Conservation (phyloP, 1,140 invertebrate genomes). For the Helicorthomorpha holstii region DNA sequence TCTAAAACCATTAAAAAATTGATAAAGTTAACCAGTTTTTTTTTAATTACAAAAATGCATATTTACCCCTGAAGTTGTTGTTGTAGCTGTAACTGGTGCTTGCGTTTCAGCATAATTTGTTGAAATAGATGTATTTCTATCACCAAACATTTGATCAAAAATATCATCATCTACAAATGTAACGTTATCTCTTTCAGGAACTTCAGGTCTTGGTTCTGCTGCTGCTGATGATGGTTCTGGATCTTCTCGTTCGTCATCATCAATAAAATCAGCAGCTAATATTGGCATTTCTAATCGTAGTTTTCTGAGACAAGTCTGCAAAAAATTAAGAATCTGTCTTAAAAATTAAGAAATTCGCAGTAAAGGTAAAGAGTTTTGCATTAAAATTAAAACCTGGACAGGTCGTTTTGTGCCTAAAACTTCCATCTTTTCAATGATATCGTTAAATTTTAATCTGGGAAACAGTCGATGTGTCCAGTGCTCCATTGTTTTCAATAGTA, state of each 20-base stretch:
- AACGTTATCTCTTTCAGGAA: slow-evolving; percentile 20
- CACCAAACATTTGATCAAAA: slow-evolving; percentile 32
- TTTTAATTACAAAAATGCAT: too few species aligned
- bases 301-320: slow-evolving; percentile 33
- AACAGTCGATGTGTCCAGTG: slow-evolving; percentile 84
- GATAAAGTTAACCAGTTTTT: too few species aligned
- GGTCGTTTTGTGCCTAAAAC: slow-evolving; percentile 51
- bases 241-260: too few species aligned
- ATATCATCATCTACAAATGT: slow-evolving; percentile 22
- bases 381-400: slow-evolving; percentile 29
- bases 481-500: slow-evolving; percentile 61
- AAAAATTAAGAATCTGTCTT: slow-evolving; percentile 2
- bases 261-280: slow-evolving; percentile 21
- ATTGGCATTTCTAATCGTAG: slow-evolving; percentile 42
- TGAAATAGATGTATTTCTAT: slow-evolving; percentile 11
- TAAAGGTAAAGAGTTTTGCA: background rate
- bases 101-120: too few species aligned
- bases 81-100: too few species aligned
- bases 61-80: too few species aligned
- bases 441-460: slow-evolving; percentile 71
- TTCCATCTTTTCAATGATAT: slow-evolving; percentile 63
- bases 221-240: too few species aligned
- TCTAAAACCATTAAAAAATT: too few species aligned
- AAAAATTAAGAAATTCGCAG: background rate
- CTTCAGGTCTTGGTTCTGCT: too few species aligned